Evolutionary conservation across 1,140 invertebrate species (phyloP), one percentile per base, ranked within the genome.

Genomic region (Caenorhabditis remanei): DNA sequence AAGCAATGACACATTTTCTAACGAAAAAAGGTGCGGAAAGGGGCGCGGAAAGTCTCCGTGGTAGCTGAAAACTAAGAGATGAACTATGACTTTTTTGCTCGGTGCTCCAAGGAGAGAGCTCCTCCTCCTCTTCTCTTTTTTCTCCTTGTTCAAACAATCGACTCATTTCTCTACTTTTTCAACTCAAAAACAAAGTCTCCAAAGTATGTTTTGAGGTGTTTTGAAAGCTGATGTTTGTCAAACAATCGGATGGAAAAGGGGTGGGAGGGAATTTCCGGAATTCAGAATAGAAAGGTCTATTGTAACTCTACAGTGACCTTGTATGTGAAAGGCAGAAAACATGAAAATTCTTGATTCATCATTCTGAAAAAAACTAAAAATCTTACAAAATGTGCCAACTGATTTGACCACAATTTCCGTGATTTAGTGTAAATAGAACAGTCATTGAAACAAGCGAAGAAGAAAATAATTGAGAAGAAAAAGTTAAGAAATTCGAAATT

Each of bases 141-240:
- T 32, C 32, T 32, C 53, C 46, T 48, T 79, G 46, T 50, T 50
- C 71, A 79, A 79, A 79, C 46, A 79, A 50, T 53, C 16, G 40
- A 8, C 50, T n/a, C 14, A 40, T 14, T 5, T 50, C 46, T 79
- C 13, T 24, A 21, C 71, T 50, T 50, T 67, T 67, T 24, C 46
- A 50, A 79, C 43, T 50, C 13, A 53, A 79, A 79, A 79, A 79
- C 71, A 79, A 48, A 24, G 71, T 50, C 71, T 79, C 46, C 71
- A 79, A 79, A 79, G 24, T 79, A 79, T 79, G 65, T 71, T 48
- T 71, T 71, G 43, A 43, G 43, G 41, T n/a, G 41, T 16, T 71
- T 43, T 71, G 40, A 21, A 71, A 46, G 40, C 43, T 71, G 41
- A 43, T 46, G 65, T n/a, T 9, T 71, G 40, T 43, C 65, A 48